Evolutionary conservation across 2,113 vertebrate genomes (phyloP), one percentile per base, ranked within the genome.

Genomic region (Solea solea): DNA sequence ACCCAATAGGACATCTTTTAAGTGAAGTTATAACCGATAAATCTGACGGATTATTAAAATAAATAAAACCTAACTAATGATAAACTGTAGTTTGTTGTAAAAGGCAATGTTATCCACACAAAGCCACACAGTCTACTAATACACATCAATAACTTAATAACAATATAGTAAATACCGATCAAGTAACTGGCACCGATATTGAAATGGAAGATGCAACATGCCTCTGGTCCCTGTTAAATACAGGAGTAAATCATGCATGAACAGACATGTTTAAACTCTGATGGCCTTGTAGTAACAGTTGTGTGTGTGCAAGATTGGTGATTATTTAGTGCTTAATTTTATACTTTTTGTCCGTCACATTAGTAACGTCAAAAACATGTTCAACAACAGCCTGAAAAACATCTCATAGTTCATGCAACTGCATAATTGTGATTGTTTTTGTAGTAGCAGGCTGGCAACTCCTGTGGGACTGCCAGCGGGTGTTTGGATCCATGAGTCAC

Each of bases 401-500:
- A 56, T 15, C 53, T 69, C 3, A 3, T 61, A 34, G 54, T 71
- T 54, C 52, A 56, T 41, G 51, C 45, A 64, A 21, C 40, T 51
- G 28, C 0, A 67, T 46, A 55, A 44, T 48, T 8, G 40, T 52
- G 15, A 27, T 39, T 15, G 9, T 69, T 55, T 69, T 41, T 58
- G 39, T 58, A 2, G 42, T 11, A 15, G 49, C 21, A 54, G 15
- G 42, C 21, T 60, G 64, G 50, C 60, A 70, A 55, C 68, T 67
- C 50, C 21, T 62, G 66, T 74, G 51, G 64, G 60, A 70, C 60
- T 16, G 56, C 63, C 69, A 44, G 69, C n/a, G 45, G 80, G 45
- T 41, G 61, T 71, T 78, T 67, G 50, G 58, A 45, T 83, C 72
- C 78, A 13, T 52, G 62, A 72, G 69, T 75, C 83, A 88, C 86